Evolutionary conservation across 2,113 vertebrate species (phyloP).

Genomic region (Alectura lathami): DNA sequence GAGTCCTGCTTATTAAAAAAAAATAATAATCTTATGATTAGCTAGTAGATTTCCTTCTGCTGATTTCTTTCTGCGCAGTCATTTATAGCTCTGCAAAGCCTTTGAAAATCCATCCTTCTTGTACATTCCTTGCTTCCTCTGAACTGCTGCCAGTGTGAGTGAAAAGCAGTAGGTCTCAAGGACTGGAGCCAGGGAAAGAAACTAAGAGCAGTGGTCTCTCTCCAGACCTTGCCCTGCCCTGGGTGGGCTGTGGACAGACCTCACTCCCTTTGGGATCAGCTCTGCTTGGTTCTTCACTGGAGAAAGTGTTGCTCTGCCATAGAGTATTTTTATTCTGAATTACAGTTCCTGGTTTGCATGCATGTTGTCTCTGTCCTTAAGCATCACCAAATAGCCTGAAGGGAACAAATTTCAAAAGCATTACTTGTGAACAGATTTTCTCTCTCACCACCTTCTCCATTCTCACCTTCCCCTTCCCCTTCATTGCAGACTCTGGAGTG

Average conservation of each 20-base stretch:
- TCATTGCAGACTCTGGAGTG: not conserved
- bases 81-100: not conserved
- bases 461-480: not conserved
- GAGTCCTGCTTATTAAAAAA: not conserved
- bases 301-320: not conserved
- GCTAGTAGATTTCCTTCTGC: rapidly evolving
- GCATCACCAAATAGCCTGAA: not conserved
- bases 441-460: not conserved
- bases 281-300: not conserved
- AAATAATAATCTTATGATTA: not conserved
- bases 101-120: not conserved
- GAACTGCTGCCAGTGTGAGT: not conserved
- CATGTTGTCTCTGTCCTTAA: not conserved
- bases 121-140: not conserved
- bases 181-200: not conserved
- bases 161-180: not conserved
- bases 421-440: not conserved
- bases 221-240: not conserved
- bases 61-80: not conserved
- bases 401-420: not conserved
- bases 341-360: not conserved
- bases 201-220: not conserved
- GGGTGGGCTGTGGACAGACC: not conserved
- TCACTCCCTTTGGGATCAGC: not conserved
- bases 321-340: not conserved